Conservation (phyloP, 2,113 vertebrate genomes). For the Oryctolagus cuniculus region DNA sequence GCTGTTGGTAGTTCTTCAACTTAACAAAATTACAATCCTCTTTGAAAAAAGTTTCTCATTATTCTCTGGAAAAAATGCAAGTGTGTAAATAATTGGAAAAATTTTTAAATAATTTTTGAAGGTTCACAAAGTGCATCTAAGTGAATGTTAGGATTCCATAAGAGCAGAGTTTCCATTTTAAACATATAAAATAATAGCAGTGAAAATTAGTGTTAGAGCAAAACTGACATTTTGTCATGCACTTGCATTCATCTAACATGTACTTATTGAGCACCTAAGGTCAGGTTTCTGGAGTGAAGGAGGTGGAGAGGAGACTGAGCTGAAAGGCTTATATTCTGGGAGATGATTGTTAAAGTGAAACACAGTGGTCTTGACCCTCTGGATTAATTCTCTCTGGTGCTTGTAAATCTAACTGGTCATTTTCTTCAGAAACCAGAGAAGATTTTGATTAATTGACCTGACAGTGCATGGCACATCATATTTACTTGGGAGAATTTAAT, state of each 20-base stretch:
- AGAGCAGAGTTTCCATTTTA: not conserved
- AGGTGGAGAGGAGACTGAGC: not conserved
- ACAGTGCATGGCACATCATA: conserved; percentile 76
- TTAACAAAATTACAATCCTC: not conserved
- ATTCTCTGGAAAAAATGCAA: conserved; percentile 13
- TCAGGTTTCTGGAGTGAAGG: not conserved
- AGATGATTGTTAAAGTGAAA: conserved; percentile 31
- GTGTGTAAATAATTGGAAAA: not conserved
- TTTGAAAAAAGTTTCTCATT: conserved; percentile 31
- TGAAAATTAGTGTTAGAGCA: conserved; percentile 14
- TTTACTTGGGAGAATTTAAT: conserved; percentile 79
- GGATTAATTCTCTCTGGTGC: conserved; percentile 57
- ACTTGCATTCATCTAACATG: not conserved
- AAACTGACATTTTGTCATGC: not conserved
- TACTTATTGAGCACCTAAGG: conserved; percentile 10
- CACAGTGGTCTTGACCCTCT: conserved; percentile 64
- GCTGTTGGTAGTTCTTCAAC: not conserved
- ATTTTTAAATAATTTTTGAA: conserved; percentile 19
- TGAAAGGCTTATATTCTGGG: not conserved
- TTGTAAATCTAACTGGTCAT: conserved; percentile 35
- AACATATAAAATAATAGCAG: not conserved
- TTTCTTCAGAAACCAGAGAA: conserved; percentile 64
- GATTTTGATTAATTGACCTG: conserved; percentile 82
- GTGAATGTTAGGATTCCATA: not conserved
- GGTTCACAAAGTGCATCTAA: not conserved